These are phyloP conservation scores for Piaya cayana DNA, from an alignment of 2,113 vertebrate species.

Conservation along the genomic window DNA sequence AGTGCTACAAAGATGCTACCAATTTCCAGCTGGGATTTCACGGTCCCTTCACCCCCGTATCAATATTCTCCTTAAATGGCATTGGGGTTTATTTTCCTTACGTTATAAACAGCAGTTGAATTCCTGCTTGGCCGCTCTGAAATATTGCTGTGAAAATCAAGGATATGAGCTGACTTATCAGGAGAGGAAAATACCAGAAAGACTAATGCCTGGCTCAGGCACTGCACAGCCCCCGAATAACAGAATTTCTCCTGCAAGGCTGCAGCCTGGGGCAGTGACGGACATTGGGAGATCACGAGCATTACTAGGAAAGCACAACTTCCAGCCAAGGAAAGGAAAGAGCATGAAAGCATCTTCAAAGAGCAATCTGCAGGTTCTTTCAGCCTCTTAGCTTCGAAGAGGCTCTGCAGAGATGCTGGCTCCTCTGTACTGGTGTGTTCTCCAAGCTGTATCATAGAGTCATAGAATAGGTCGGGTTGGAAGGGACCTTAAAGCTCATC, in stretches of 20 bases:
- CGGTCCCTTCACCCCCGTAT: background rate
- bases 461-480: too few species aligned
- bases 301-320: background rate
- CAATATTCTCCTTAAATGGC: slow-evolving; percentile 10
- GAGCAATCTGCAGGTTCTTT: background rate
- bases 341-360: background rate
- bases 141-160: slow-evolving; percentile 49
- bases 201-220: slow-evolving; percentile 14
- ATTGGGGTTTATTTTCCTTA: slow-evolving; percentile 17
- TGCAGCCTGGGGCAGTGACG: background rate
- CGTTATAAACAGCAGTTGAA: background rate
- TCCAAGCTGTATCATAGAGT: too few species aligned
- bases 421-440: background rate
- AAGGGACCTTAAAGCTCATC: too few species aligned
- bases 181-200: slow-evolving; percentile 3
- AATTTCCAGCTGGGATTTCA: slow-evolving; percentile 33
- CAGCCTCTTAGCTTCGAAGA: background rate
- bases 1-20: background rate
- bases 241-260: background rate
- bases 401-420: background rate
- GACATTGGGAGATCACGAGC: background rate
- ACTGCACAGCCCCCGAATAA: background rate
- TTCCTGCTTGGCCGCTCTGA: slow-evolving; percentile 3
- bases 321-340: background rate
- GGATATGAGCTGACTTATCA: slow-evolving; percentile 33